Percentiles rank a stretch among this genome's conserved stretches.
Evolutionary conservation across 2,797 vertebrate genomes (phyloP).

Genomic region (Anguilla pacifica): DNA sequence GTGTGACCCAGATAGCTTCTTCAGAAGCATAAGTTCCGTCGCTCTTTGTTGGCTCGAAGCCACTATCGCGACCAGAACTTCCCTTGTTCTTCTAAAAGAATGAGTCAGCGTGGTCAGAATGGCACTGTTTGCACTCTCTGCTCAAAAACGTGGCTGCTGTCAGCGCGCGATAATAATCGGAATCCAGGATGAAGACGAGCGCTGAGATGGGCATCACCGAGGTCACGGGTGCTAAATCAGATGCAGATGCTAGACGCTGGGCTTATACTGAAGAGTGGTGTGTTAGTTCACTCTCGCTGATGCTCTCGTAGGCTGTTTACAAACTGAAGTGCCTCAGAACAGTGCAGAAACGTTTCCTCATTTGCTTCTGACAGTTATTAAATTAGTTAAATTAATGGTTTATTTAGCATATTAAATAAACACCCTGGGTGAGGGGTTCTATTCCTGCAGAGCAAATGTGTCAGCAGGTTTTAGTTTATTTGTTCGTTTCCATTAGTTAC

Average conservation of each 20-base stretch:
- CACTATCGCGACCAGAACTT: slow-evolving; percentile 24
- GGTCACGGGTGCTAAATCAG: neutral
- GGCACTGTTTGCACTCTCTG: neutral
- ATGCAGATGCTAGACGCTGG: neutral
- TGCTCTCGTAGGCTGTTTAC: neutral
- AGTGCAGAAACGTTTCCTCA: neutral
- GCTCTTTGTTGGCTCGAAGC: slow-evolving; percentile 6
- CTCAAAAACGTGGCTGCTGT: neutral
- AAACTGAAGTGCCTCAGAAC: neutral
- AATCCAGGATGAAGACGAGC: neutral
- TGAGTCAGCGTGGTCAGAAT: slow-evolving; percentile 33
- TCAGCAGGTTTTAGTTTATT: too few species aligned
- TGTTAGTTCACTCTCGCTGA: neutral
- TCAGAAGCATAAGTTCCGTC: slow-evolving; percentile 23
- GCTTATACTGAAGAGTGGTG: neutral
- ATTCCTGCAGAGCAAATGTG: too few species aligned
- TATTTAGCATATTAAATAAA: too few species aligned
- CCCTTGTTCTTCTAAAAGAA: slow-evolving; percentile 20
- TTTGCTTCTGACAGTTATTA: neutral
- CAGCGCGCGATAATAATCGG: neutral
- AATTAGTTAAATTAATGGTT: too few species aligned
- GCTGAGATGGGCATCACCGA: neutral
- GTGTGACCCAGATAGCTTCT: slow-evolving; percentile 52
- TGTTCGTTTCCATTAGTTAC: too few species aligned
- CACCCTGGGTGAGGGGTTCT: too few species aligned